Conservation (phyloP, 2,113 vertebrate genomes). For the Pseudopipra pipra region DNA sequence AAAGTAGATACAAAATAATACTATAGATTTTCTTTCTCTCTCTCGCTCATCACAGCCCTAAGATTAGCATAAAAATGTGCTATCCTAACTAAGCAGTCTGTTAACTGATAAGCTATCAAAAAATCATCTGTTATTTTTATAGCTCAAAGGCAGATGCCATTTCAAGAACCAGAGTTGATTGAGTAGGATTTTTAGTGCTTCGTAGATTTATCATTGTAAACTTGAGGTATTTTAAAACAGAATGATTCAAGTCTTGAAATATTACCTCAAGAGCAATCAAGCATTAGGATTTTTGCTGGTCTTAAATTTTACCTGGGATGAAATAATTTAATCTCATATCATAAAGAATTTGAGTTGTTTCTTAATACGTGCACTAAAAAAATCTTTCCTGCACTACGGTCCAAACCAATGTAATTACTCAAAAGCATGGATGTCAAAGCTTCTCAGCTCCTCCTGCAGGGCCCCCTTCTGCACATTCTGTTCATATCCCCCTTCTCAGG, state of each 20-base stretch:
- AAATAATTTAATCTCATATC: conserved; percentile 70
- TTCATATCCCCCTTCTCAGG: neutral
- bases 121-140: conserved; percentile 87
- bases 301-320: conserved; percentile 62
- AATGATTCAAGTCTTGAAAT: conserved; percentile 74
- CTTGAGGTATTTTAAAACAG: conserved; percentile 78
- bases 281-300: conserved; percentile 62
- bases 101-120: conserved; percentile 86
- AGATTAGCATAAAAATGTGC: conserved; percentile 86
- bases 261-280: conserved; percentile 74
- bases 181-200: conserved; percentile 77
- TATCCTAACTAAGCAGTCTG: conserved; percentile 84
- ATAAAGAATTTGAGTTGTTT: conserved; percentile 62
- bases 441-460: conserved; percentile 62
- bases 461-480: conserved; percentile 37
- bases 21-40: conserved; percentile 55
- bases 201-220: conserved; percentile 76
- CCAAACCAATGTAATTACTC: conserved; percentile 64
- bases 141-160: conserved; percentile 84
- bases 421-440: conserved; percentile 55
- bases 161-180: conserved; percentile 80
- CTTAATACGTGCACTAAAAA: conserved; percentile 48
- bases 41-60: conserved; percentile 67
- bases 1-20: conserved; percentile 64
- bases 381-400: conserved; percentile 55